Evolutionary conservation across 2,888 invertebrate genomes (phyloP), one percentile per base, ranked within the genome.

Genomic region (Lathronympha strigana): DNA sequence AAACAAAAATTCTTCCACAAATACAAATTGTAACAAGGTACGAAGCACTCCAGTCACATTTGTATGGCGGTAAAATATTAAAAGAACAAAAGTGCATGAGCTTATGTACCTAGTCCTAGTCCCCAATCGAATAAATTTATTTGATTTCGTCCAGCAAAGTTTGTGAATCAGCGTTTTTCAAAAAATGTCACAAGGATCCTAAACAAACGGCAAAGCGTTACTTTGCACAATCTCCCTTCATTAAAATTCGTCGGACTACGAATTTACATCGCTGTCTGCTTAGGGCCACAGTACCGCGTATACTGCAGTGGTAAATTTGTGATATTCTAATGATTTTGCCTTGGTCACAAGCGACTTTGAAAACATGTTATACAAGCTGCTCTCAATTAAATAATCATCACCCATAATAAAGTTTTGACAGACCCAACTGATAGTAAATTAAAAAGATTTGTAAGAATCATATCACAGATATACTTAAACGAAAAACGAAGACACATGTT

Each of bases 221-320:
- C 66, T 66, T 66, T 60, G 66, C 66, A 66, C 51, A 66, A 60
- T 47, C 61, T 61, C 47, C 66, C 61, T 61, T 66, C 61, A 66
- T 66, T 66, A 66, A 66, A 66, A 66, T 66, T 66, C 54, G 66
- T 66, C 51, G 38, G 60, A 31, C 64, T 60, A 53, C 53, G 66
- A 66, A 61, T 66, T 54, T 54, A 54, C 53, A 66, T 66, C 49
- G 60, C 60, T 49, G 54, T 60, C 66, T 49, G 54, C 51, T 63
- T 54, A 21, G 47, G 8, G 17, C 17, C 60, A 31, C 53, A 53
- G 60, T 63, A 50, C 21, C 21, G 15, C 23, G 1, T 36, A 1
- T 23, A 4, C 25, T 28, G n/a, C 6, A 25, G 15, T 15, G 54
- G 47, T 47, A 38, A 11, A 0, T 43, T 43, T 21, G 11, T 11